Conservation (phyloP, 2,888 invertebrate genomes). For the Eristalis pertinax region DNA sequence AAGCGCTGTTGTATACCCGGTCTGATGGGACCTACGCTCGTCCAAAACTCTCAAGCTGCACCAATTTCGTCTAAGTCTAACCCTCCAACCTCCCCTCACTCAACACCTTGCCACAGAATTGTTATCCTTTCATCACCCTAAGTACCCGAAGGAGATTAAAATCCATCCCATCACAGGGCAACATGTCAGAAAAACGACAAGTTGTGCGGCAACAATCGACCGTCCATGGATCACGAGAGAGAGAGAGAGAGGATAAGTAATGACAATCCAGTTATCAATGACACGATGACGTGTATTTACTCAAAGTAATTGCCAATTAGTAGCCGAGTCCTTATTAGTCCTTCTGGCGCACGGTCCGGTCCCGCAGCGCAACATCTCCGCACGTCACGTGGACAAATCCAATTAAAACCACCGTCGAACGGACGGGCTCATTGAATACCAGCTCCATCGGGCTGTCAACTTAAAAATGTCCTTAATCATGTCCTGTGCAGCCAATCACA, state of each 20-base stretch:
- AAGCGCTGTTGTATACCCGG: too few relatives aligned
- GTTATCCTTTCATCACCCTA: not conserved
- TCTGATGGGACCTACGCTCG: too few relatives aligned
- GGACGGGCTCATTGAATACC: conserved; percentile 7
- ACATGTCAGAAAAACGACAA: not conserved
- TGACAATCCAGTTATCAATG: not conserved
- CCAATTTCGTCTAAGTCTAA: too few relatives aligned
- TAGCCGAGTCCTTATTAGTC: not conserved
- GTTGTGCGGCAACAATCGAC: not conserved
- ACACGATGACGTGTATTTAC: not conserved
- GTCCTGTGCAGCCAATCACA: conserved; percentile 11
- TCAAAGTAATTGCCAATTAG: not conserved
- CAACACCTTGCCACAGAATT: not conserved
- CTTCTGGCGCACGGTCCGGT: not conserved
- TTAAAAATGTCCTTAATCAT: conserved; percentile 60
- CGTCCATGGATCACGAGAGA: not conserved
- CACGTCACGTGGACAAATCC: not conserved
- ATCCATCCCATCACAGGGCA: not conserved
- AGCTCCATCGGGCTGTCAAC: conserved; percentile 42
- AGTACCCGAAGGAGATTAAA: not conserved
- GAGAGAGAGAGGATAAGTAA: too few relatives aligned
- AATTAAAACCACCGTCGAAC: not conserved
- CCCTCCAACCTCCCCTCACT: not conserved
- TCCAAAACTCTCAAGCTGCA: too few relatives aligned
- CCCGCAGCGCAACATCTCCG: not conserved